Evolutionary conservation across 2,888 invertebrate species (phyloP).

Genomic region (Crematogaster levior): DNA sequence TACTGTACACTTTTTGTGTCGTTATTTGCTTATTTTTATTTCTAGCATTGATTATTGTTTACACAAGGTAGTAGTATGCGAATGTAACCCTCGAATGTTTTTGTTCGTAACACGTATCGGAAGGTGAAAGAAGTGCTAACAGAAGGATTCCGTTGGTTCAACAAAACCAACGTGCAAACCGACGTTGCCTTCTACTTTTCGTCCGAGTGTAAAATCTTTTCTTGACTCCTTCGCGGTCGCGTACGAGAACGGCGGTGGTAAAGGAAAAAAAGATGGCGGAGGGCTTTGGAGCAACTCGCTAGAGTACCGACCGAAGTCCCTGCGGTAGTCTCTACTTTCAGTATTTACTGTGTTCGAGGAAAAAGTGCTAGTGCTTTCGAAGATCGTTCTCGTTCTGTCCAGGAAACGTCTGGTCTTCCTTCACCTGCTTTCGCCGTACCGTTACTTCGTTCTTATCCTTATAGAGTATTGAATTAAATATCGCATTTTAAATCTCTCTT

Average conservation of each 20-base stretch:
- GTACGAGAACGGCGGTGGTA: conserved; percentile 9
- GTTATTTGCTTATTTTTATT: background rate
- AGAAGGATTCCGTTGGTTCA: conserved; percentile 72
- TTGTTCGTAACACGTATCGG: conserved; percentile 58
- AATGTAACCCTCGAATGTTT: conserved; percentile 28
- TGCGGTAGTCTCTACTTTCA: conserved; percentile 71
- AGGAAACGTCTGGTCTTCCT: conserved; percentile 56
- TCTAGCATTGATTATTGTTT: background rate
- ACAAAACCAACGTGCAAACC: conserved; percentile 63
- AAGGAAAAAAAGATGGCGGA: conserved; percentile 55
- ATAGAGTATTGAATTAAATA: conserved; percentile 69
- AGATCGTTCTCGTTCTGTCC: conserved; percentile 67
- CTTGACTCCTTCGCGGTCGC: conserved; percentile 72
- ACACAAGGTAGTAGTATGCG: background rate
- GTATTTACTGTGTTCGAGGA: conserved; percentile 73
- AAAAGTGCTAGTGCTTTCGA: conserved; percentile 66
- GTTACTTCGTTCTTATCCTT: conserved; percentile 53
- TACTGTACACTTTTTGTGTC: background rate
- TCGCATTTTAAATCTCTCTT: conserved; percentile 38
- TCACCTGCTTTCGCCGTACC: conserved; percentile 52
- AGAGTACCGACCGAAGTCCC: conserved; percentile 70
- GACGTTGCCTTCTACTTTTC: conserved; percentile 61
- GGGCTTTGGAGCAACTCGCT: conserved; percentile 70
- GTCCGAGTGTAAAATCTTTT: conserved; percentile 75
- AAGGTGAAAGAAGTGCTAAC: conserved; percentile 66